A percentile compares a stretch with the other conserved stretches of the same genome.
These are phyloP conservation scores for Eurosta solidaginis DNA, from an alignment of 1,140 invertebrate species.

Conservation along the genomic window DNA sequence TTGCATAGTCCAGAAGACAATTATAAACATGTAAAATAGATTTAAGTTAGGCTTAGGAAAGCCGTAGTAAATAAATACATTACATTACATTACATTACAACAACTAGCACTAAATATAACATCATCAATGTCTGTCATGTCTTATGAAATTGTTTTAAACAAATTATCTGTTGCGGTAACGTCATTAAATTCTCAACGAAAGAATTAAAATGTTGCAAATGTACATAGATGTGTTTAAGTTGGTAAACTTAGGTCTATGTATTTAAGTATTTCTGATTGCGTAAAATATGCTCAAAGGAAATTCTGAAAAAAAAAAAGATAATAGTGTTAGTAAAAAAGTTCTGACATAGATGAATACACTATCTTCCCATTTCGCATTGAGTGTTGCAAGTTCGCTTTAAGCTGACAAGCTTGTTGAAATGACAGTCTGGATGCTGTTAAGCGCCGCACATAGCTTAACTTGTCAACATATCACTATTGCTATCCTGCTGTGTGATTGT, in stretches of 20 bases:
- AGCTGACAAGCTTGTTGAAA: slow-evolving; percentile 20
- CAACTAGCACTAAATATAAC: too few species aligned
- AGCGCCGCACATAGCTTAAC: background rate
- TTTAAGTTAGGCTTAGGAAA: too few species aligned
- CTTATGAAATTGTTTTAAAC: background rate
- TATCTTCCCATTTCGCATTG: background rate
- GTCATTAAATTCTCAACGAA: background rate
- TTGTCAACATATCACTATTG: background rate
- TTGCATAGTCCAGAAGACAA: too few species aligned
- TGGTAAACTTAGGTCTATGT: too few species aligned
- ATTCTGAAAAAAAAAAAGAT: background rate
- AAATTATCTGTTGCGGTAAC: background rate
- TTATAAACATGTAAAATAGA: too few species aligned
- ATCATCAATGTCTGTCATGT: background rate
- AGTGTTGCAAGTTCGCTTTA: slow-evolving; percentile 12
- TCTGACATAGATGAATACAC: too few species aligned
- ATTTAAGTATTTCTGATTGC: too few species aligned
- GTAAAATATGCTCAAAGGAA: too few species aligned
- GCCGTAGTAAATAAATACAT: too few species aligned
- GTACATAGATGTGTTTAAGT: too few species aligned
- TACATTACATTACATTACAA: too few species aligned
- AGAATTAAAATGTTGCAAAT: background rate
- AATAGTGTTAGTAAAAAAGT: too few species aligned
- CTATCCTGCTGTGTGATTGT: background rate
- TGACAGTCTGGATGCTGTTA: background rate